Base-by-base conservation (phyloP, 2,113 vertebrate genomes). In the Leptosomus discolor region DNA sequence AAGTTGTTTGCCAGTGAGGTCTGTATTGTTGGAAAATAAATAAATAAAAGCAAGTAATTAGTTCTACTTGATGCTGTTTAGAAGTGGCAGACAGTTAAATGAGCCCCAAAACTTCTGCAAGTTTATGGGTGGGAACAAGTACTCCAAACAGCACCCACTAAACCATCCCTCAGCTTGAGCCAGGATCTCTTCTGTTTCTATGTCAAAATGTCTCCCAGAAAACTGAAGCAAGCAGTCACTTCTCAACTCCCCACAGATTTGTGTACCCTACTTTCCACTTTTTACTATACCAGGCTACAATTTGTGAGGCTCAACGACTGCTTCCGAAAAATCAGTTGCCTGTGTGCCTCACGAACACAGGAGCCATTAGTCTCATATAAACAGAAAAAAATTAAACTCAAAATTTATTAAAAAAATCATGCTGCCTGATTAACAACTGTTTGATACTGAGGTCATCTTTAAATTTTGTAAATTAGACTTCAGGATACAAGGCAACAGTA, bases 21-120 rank as follows among this genome's bases (percentile, higher is more conserved):
- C 45, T 61, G n/a, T 27, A 73, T 57, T 79, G 86, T 23, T 88
- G 23, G 56, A 79, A 85, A 95, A 96, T 53, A 93, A 92, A 86
- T 50, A 95, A 90, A 91, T 46, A 92, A 26, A 74, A 91, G 76
- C 61, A 90, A 92, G 48, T 53, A 94, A 92, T 90, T 91, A 56
- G 67, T 82, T 92, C 84, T 96, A 90, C 70, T 95, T 92, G 58
- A 51, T 94, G 54, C 11, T 88, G n/a, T 73, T 89, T 57, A 85
- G 77, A 90, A 94, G 51, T 43, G 20, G 41, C 65, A 64, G 45
- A 32, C 12, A 76, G 73, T 71, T 90, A 94, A 92, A 77, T 39
- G 81, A 81, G 30, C 26, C 76, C 69, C 74, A 11, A 61, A 79
- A 85, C 41, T 79, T 85, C 39, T 92, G 51, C 53, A 94, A 87